Conservation (phyloP, 2,797 vertebrate genomes). For the Acrocephalus scirpaceus region DNA sequence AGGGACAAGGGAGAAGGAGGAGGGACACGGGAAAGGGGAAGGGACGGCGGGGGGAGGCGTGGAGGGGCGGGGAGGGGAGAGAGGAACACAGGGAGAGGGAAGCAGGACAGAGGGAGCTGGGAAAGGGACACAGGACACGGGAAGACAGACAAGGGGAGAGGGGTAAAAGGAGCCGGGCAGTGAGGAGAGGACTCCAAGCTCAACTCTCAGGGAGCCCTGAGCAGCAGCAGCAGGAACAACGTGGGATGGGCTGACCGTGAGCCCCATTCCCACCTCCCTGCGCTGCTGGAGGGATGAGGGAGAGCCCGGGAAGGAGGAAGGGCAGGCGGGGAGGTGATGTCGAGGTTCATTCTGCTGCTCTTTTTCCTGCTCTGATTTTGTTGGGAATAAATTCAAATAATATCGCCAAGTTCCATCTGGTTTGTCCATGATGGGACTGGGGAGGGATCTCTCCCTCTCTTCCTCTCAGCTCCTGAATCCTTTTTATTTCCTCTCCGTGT, state of each 20-base stretch:
- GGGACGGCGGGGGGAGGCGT: no score
- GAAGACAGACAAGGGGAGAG: no score
- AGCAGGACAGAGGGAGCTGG: neutral
- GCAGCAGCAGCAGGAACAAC: neutral
- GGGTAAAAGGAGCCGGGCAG: neutral
- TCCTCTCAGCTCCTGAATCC: neutral
- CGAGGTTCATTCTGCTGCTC: neutral
- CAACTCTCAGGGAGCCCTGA: neutral
- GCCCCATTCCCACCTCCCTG: neutral
- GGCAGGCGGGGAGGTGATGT: accelerated
- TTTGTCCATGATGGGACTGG: accelerated
- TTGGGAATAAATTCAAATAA: neutral
- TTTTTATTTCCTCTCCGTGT: neutral
- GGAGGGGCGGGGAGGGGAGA: neutral
- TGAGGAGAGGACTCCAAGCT: no score
- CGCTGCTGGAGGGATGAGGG: accelerated
- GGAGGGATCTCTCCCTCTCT: neutral
- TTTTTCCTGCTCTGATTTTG: neutral
- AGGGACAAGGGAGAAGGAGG: neutral
- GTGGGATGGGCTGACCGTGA: accelerated
- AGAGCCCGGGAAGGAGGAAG: neutral
- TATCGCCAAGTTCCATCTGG: accelerated
- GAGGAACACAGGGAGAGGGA: neutral
- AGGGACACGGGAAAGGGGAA: neutral
- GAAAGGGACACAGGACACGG: neutral